Conservation (phyloP, 2,113 vertebrate genomes). For the Motacilla alba region DNA sequence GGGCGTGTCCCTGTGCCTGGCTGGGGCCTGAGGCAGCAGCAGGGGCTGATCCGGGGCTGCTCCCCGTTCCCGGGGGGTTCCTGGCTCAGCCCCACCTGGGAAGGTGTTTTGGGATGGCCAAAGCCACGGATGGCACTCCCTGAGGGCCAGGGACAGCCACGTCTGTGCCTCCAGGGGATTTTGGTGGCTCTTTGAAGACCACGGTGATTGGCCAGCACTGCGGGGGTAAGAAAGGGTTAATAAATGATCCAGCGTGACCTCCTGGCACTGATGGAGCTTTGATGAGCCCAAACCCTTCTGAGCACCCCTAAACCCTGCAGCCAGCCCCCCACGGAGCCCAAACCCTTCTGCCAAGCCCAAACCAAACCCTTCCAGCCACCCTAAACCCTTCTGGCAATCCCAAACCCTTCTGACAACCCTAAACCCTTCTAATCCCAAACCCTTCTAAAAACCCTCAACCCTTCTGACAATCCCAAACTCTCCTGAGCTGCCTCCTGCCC, state of each 20-base stretch:
- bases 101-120: not conserved
- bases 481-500: not conserved
- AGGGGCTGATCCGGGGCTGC: not conserved
- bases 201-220: not conserved
- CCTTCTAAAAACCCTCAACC: too few species aligned
- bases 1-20: constrained; percentile 83
- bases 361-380: not conserved
- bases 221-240: not conserved
- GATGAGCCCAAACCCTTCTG: not conserved
- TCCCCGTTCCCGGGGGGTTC: accelerated
- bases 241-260: not conserved
- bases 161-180: accelerated
- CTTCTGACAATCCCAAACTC: not conserved
- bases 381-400: not conserved
- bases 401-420: not conserved
- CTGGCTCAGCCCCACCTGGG: not conserved
- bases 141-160: accelerated
- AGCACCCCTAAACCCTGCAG: not conserved
- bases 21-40: constrained; percentile 68
- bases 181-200: not conserved
- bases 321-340: not conserved
- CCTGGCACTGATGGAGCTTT: not conserved
- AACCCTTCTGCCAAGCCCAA: not conserved
- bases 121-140: accelerated
- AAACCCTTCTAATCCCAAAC: not conserved